Conservation (phyloP, 2,797 vertebrate genomes). For the Saxicola maurus region DNA sequence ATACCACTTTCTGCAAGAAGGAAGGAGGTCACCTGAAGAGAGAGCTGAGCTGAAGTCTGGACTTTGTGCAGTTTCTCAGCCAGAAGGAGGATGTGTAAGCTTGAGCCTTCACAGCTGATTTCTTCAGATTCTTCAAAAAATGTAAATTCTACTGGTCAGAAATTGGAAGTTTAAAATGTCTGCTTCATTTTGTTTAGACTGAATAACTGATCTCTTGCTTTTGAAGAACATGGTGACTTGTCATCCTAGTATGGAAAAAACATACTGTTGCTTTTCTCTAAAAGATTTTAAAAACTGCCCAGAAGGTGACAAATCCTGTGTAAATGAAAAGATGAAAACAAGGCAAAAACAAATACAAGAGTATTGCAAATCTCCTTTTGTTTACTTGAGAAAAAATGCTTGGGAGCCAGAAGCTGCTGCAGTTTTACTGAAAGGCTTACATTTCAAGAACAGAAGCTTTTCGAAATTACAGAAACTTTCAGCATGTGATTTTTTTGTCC, state of each 20-base stretch:
- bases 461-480: constrained; percentile 4
- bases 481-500: neutral
- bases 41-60: neutral
- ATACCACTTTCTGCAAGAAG: neutral
- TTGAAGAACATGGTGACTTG: neutral
- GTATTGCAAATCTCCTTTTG: neutral
- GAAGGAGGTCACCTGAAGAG: neutral
- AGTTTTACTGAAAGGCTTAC: neutral
- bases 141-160: neutral
- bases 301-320: neutral
- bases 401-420: neutral
- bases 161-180: neutral
- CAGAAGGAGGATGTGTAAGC: neutral
- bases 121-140: neutral
- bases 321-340: neutral
- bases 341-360: neutral
- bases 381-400: neutral
- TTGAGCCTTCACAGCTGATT: neutral
- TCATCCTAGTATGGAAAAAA: neutral
- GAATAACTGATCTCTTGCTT: neutral
- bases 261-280: neutral
- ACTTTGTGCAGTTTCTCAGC: neutral
- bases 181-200: neutral
- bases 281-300: neutral
- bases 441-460: neutral